These are phyloP conservation scores for Lottia gigantea DNA, from an alignment of 2,888 invertebrate genomes.

Conservation along the genomic window DNA sequence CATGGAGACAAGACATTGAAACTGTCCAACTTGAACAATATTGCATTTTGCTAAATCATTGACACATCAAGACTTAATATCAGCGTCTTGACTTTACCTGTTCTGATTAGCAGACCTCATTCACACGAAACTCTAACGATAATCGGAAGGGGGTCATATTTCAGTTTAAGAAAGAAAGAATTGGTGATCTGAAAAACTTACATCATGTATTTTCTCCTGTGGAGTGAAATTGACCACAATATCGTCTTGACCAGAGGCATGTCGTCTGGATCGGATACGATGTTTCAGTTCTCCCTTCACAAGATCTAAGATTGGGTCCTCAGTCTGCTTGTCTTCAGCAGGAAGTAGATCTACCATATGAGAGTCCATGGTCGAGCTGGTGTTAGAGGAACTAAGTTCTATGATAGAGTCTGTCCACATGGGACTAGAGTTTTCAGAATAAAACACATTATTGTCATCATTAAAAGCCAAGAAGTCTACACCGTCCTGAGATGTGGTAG, in stretches of 20 bases:
- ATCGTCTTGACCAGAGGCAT: constrained; percentile 30
- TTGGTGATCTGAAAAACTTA: no score
- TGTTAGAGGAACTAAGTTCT: background rate
- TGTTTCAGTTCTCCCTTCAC: constrained; percentile 20
- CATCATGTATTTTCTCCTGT: no score
- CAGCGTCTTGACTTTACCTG: no score
- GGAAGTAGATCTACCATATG: background rate
- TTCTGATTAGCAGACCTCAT: no score
- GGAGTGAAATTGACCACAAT: constrained; percentile 22
- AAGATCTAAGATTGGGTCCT: constrained; percentile 10
- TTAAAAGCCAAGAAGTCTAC: background rate
- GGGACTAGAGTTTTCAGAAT: background rate
- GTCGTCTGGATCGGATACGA: constrained; percentile 26
- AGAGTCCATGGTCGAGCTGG: background rate
- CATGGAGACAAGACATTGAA: no score
- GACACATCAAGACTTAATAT: no score
- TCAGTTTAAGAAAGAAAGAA: no score
- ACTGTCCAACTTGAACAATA: no score
- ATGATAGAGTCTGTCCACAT: constrained; percentile 1
- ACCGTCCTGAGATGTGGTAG: background rate
- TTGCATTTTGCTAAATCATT: no score
- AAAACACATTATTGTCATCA: constrained; percentile 6
- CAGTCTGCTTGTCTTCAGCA: constrained; percentile 12
- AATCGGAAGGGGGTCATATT: no score
- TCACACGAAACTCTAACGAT: no score